A percentile compares a stretch with the other conserved stretches of the same genome.
phyloP scores from a whole-genome alignment of 2,113 vertebrate genomes.

The Tretioscincus oriximinensis region DNA sequence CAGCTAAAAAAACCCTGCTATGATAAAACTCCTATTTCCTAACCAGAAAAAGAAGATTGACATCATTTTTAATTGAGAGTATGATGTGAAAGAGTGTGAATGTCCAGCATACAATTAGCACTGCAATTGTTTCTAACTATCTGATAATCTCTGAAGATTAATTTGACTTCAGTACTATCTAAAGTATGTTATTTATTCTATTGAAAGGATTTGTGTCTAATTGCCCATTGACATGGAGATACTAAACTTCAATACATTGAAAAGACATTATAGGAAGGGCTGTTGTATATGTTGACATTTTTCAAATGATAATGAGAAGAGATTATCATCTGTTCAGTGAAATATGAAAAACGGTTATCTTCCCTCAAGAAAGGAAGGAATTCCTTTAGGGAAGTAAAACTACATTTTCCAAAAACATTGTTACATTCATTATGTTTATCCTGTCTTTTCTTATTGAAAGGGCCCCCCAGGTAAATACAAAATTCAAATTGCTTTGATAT shows the following conservation, averaged over 20 bases:
- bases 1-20: background rate
- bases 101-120: background rate
- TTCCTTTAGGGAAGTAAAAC: background rate
- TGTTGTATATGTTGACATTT: background rate
- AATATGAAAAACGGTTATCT: background rate
- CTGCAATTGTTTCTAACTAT: constrained; percentile 26
- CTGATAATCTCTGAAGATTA: constrained; percentile 32
- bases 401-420: too few species aligned
- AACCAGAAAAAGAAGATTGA: background rate
- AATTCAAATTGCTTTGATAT: too few species aligned
- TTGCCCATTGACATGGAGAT: constrained; percentile 29
- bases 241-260: constrained; percentile 6
- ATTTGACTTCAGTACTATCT: constrained; percentile 41
- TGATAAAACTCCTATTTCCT: background rate
- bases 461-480: too few species aligned
- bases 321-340: background rate
- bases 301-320: background rate
- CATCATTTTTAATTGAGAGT: background rate
- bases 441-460: too few species aligned
- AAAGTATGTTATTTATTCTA: constrained; percentile 44
- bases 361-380: background rate
- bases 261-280: background rate
- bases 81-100: background rate
- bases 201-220: constrained; percentile 21
- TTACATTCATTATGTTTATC: background rate